These are phyloP conservation scores for Euschistus heros DNA, from an alignment of 1,140 invertebrate species.

Conservation along the genomic window DNA sequence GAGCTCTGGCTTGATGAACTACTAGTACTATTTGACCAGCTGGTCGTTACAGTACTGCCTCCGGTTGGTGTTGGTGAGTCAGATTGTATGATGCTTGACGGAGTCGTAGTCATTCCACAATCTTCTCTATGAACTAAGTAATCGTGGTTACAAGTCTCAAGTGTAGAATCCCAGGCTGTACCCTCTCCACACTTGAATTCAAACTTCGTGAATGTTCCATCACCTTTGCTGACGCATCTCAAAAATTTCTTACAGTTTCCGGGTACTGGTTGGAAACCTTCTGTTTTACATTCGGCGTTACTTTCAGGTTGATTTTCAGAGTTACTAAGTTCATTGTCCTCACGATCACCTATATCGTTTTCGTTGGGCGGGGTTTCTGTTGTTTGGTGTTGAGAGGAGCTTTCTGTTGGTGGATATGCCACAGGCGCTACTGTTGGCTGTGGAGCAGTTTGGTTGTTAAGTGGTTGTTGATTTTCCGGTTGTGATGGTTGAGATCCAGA, in stretches of 20 bases:
- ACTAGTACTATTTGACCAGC: slow-evolving; percentile 25
- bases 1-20: slow-evolving; percentile 22
- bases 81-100: slow-evolving; percentile 22
- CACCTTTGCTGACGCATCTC: slow-evolving; percentile 53
- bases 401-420: background rate
- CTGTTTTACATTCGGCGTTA: slow-evolving; percentile 35
- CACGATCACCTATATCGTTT: slow-evolving; percentile 2
- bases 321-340: slow-evolving; percentile 13
- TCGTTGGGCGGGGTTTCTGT: background rate
- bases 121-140: slow-evolving; percentile 24
- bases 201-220: slow-evolving; percentile 45
- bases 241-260: slow-evolving; percentile 66
- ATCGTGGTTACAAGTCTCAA: slow-evolving; percentile 51
- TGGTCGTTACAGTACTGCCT: slow-evolving; percentile 24
- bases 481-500: background rate
- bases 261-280: slow-evolving; percentile 57
- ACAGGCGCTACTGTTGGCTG: background rate
- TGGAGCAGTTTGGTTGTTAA: background rate
- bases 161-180: slow-evolving; percentile 59
- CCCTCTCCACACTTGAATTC: slow-evolving; percentile 56
- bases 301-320: slow-evolving; percentile 7
- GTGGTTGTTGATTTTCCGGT: slow-evolving; percentile 22
- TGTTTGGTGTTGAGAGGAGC: background rate
- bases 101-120: slow-evolving; percentile 25
- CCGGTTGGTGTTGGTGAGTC: slow-evolving; percentile 23